A percentile compares a stretch with the other conserved stretches of the same genome.
These are phyloP conservation scores for Spodoptera frugiperda DNA, from an alignment of 1,140 invertebrate species.

Conservation along the genomic window DNA sequence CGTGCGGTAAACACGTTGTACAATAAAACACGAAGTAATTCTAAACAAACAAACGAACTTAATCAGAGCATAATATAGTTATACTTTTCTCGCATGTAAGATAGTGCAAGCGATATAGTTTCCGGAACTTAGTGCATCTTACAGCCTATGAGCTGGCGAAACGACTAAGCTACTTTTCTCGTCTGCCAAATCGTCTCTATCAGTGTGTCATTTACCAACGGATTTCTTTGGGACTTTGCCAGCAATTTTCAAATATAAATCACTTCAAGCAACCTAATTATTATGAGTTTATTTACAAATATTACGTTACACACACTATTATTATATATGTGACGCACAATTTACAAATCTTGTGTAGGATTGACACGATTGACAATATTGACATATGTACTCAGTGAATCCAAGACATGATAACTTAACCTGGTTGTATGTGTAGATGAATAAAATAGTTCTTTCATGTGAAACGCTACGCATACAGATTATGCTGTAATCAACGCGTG, in stretches of 20 bases:
- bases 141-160: slow-evolving; percentile 9
- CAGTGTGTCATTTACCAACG: slow-evolving; percentile 51
- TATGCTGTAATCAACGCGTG: slow-evolving; percentile 57
- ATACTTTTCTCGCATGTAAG: neutral
- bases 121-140: slow-evolving; percentile 19
- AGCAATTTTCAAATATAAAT: slow-evolving; percentile 46
- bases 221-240: slow-evolving; percentile 45
- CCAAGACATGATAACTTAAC: neutral
- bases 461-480: slow-evolving; percentile 62
- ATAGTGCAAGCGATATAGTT: neutral
- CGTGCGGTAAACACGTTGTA: slow-evolving; percentile 3
- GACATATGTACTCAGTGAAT: too few relatives aligned
- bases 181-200: slow-evolving; percentile 50
- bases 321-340: neutral
- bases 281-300: slow-evolving; percentile 38
- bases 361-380: too few relatives aligned
- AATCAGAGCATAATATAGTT: neutral
- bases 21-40: neutral
- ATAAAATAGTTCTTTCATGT: slow-evolving; percentile 27
- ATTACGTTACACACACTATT: neutral
- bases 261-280: slow-evolving; percentile 49
- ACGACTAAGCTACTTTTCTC: slow-evolving; percentile 31
- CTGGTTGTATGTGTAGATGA: neutral
- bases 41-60: neutral
- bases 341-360: neutral